Percentiles rank a stretch among this genome's conserved stretches.
These are phyloP conservation scores for Lagorchestes hirsutus DNA, from an alignment of 2,797 vertebrate species.

Conservation along the genomic window DNA sequence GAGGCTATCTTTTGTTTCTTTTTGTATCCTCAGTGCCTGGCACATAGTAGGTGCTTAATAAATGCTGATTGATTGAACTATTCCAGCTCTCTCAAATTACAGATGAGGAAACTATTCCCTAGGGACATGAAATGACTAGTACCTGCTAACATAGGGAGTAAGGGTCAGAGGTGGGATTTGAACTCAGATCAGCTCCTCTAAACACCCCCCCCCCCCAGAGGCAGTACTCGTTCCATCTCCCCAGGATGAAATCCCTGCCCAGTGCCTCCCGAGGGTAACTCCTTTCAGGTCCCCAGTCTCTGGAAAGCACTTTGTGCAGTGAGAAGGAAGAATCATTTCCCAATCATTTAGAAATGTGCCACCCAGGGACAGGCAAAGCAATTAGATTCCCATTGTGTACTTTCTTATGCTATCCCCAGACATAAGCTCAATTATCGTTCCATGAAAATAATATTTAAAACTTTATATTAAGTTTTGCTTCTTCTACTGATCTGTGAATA, in stretches of 20 bases:
- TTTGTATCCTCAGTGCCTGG: background rate
- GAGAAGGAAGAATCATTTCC: background rate
- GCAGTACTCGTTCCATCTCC: background rate
- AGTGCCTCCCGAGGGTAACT: background rate
- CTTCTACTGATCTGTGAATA: background rate
- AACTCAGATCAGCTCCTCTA: background rate
- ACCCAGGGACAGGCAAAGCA: background rate
- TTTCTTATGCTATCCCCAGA: background rate
- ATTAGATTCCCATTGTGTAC: background rate
- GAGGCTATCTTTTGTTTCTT: background rate
- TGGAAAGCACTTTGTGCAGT: background rate
- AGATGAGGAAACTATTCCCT: background rate
- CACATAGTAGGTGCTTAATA: background rate
- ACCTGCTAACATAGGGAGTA: background rate
- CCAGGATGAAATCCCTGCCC: background rate
- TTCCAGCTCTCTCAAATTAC: background rate
- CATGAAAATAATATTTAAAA: background rate
- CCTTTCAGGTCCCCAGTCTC: background rate
- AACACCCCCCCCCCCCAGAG: too few species aligned
- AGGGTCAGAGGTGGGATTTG: background rate
- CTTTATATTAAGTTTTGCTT: background rate
- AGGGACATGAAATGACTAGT: background rate
- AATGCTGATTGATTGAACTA: background rate
- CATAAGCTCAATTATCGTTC: background rate
- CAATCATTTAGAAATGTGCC: background rate